Base-by-base conservation (phyloP, 1,140 invertebrate species). In the Zaprionus tsacasi region DNA sequence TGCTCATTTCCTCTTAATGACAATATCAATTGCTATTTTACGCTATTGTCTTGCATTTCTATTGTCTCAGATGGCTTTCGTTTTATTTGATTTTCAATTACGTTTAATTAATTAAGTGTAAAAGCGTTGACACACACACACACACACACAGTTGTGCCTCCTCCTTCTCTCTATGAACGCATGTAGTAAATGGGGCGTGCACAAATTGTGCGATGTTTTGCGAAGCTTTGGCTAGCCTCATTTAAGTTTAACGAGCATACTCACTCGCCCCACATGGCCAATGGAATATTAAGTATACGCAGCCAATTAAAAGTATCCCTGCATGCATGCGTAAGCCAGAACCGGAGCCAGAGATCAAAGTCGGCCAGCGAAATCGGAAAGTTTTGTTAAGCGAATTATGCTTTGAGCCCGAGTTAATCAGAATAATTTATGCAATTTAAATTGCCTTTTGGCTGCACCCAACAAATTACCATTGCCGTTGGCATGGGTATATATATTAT, bases 51-150 rank as follows among this genome's bases (percentile, higher is more conserved):
- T 82, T 74, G 79, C 43, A 61, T 57, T 82, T 79, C 82, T 77
- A 82, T 88, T 87, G 83, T 87, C 56, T 61, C 82, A 82, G 69
- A 68, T 87, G 82, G 79, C 66, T 70, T 80, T 45, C 82, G 63
- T 82, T 87, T 87, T 77, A 87, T 87, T 87, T 87, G 82, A 87
- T 87, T 82, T 87, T 87, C 82, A 87, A 87, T 86, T 86, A 87
- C 71, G 72, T 74, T 86, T 86, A 87, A 87, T 87, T 87, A 87
- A 87, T 87, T 87, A 87, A 88, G 83, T 87, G 82, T 82, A 87
- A 87, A 87, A 80, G 79, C 83, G 79, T 71, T 69, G 72, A 74
- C 76, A 74, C 70, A 81, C 78, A 63, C 69, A 56, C 50, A 54
- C 35, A 43, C 33, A 21, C 48, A 64, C 21, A n/a, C n/a, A n/a